Conservation (phyloP, 2,797 vertebrate species). For the Rhyacichthys aspro region DNA sequence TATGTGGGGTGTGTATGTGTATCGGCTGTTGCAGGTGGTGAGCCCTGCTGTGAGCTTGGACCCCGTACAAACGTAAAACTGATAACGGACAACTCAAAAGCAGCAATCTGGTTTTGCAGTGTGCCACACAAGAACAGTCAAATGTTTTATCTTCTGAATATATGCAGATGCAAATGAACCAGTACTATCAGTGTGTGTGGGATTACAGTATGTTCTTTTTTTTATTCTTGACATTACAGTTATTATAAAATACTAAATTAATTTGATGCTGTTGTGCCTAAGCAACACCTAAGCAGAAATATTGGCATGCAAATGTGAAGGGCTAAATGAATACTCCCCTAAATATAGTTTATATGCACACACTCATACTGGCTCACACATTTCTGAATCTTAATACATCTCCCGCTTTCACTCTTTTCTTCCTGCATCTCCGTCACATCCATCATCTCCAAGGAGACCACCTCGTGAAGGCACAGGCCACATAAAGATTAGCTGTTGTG, state of each 20-base stretch:
- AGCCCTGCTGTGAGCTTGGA: conserved; percentile 51
- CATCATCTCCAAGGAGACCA: conserved; percentile 65
- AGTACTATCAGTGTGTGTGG: too few relatives aligned
- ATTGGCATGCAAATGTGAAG: conserved; percentile 13
- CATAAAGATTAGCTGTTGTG: conserved; percentile 54
- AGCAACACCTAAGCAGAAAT: background rate
- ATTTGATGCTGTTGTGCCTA: background rate
- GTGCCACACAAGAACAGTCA: background rate
- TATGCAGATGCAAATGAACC: too few relatives aligned
- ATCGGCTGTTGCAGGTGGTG: conserved; percentile 55
- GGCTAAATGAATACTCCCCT: conserved; percentile 1
- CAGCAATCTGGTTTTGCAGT: conserved; percentile 18
- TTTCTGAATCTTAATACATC: conserved; percentile 25
- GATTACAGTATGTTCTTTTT: too few relatives aligned
- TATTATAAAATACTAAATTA: too few relatives aligned
- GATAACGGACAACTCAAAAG: conserved; percentile 47
- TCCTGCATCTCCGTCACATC: conserved; percentile 48
- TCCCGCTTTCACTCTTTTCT: conserved; percentile 26
- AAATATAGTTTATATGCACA: conserved; percentile 16
- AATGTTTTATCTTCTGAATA: too few relatives aligned
- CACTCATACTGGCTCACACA: conserved; percentile 15
- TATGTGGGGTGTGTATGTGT: too few relatives aligned
- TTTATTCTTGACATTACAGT: too few relatives aligned
- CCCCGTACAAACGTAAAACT: conserved; percentile 47
- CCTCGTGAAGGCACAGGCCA: conserved; percentile 35